Conservation (phyloP, 2,888 invertebrate species). For the Cephus sareptanus region DNA sequence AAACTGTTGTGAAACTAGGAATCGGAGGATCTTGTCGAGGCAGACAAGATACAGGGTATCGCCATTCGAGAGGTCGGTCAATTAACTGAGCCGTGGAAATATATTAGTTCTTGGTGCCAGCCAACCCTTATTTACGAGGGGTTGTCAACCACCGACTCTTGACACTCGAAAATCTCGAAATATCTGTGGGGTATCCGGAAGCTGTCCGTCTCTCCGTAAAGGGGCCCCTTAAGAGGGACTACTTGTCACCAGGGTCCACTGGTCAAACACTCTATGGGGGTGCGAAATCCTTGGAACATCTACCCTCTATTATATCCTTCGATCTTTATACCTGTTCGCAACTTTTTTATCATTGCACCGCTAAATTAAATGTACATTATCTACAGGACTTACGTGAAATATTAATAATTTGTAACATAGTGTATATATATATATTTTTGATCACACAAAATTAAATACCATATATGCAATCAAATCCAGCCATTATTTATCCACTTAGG, state of each 20-base stretch:
- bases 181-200: constrained; percentile 62
- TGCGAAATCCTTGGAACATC: neutral
- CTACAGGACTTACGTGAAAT: too few species aligned
- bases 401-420: too few species aligned
- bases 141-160: constrained; percentile 35
- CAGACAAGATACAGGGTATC: constrained; percentile 44
- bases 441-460: too few species aligned
- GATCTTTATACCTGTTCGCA: neutral
- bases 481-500: too few species aligned
- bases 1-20: neutral
- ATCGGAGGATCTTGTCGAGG: constrained; percentile 12
- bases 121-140: constrained; percentile 53
- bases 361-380: neutral
- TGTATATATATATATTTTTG: too few species aligned
- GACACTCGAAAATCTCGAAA: constrained; percentile 46
- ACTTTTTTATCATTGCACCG: neutral
- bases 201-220: constrained; percentile 49
- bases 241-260: neutral
- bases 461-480: too few species aligned
- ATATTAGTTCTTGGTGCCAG: constrained; percentile 46
- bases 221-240: neutral
- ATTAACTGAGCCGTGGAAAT: constrained; percentile 52
- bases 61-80: constrained; percentile 48
- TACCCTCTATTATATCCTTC: neutral
- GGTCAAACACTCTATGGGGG: neutral